Percentiles rank a stretch among this genome's conserved stretches.
Evolutionary conservation across 2,888 invertebrate species (phyloP).

Genomic region (Dione juno): DNA sequence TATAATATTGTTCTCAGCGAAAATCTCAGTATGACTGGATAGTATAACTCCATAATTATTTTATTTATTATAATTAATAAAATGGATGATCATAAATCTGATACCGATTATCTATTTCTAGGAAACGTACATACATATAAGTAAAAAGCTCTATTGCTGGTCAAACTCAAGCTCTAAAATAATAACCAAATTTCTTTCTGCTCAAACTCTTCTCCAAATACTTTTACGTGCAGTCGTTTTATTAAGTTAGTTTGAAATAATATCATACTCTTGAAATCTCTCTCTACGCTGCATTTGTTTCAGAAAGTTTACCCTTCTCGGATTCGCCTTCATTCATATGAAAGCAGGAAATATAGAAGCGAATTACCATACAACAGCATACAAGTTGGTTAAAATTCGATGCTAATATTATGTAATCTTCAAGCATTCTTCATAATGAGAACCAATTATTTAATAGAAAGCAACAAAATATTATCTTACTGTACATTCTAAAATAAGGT

Average conservation of each 20-base stretch:
- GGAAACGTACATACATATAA: not conserved
- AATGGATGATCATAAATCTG: not conserved
- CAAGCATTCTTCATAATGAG: not conserved
- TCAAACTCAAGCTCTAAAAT: constrained; percentile 33
- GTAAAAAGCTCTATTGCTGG: not conserved
- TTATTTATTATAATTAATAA: no score
- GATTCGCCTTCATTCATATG: constrained; percentile 36
- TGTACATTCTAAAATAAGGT: no score
- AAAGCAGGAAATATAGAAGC: constrained; percentile 34
- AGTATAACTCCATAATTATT: no score
- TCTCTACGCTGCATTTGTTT: constrained; percentile 38
- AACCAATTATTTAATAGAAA: not conserved
- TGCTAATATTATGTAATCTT: not conserved
- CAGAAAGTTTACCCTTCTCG: constrained; percentile 40
- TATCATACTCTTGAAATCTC: constrained; percentile 35
- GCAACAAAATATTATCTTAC: no score
- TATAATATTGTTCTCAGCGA: no score
- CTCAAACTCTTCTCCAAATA: constrained; percentile 34
- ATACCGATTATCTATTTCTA: not conserved
- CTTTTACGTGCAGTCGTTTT: constrained; percentile 39
- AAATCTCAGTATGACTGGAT: no score
- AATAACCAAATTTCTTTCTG: constrained; percentile 43
- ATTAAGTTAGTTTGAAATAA: constrained; percentile 42
- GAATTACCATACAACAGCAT: constrained; percentile 30
- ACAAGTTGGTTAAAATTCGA: constrained; percentile 1